Percentiles rank a stretch among this genome's conserved stretches.
These are phyloP conservation scores for Neolamprologus modestus DNA, from an alignment of 2,113 vertebrate species.

Conservation along the genomic window DNA sequence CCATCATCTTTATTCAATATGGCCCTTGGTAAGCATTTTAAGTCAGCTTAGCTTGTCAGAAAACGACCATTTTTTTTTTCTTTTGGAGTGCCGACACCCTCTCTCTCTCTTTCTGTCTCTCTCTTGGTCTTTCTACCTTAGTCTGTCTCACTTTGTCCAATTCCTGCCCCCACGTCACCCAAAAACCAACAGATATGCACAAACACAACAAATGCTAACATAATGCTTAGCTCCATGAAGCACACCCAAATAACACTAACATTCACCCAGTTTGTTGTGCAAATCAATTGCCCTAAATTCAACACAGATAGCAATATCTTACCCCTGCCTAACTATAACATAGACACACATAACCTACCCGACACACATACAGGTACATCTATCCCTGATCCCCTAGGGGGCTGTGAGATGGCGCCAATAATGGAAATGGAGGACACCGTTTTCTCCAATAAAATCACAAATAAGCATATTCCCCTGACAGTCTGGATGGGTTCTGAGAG, in stretches of 20 bases:
- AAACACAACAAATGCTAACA: background rate
- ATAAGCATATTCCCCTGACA: constrained; percentile 61
- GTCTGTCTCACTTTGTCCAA: background rate
- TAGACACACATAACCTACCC: background rate
- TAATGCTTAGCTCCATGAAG: background rate
- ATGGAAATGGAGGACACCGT: constrained; percentile 57
- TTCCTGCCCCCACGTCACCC: background rate
- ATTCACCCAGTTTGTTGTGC: background rate
- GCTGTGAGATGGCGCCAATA: constrained; percentile 38
- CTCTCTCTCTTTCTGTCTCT: background rate
- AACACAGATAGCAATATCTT: background rate
- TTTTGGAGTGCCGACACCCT: constrained; percentile 1
- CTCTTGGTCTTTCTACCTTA: background rate
- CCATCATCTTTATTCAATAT: constrained; percentile 69
- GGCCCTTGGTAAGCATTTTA: constrained; percentile 58
- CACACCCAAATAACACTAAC: background rate
- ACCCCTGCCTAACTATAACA: background rate
- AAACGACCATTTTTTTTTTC: constrained; percentile 40
- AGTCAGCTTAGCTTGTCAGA: constrained; percentile 56
- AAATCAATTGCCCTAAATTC: constrained; percentile 13
- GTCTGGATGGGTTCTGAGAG: constrained; percentile 37
- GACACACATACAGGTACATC: background rate
- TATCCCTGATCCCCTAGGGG: background rate
- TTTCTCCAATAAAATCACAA: constrained; percentile 61
- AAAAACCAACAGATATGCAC: background rate